Conservation (phyloP, 2,113 vertebrate species). For the Chunga burmeisteri region DNA sequence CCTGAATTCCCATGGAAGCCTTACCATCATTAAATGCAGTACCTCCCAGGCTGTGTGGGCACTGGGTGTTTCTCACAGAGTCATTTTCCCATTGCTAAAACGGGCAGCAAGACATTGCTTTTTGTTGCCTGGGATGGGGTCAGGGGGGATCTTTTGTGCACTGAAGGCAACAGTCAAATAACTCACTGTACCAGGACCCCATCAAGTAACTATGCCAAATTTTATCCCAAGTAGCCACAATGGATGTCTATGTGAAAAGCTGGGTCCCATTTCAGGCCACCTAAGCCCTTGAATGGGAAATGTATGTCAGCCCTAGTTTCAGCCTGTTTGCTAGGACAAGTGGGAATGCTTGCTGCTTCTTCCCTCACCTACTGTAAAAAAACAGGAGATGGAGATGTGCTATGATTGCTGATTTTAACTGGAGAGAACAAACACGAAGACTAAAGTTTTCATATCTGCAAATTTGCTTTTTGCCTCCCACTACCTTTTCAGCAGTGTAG, state of each 20-base stretch:
- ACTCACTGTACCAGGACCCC: neutral
- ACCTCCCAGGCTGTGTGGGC: neutral
- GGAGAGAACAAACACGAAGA: neutral
- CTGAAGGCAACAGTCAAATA: neutral
- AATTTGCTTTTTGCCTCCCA: neutral
- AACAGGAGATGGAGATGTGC: accelerated
- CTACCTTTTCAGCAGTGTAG: neutral
- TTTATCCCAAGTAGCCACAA: neutral
- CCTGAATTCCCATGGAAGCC: neutral
- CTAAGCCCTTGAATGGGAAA: neutral
- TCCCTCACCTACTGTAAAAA: neutral
- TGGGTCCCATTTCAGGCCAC: neutral
- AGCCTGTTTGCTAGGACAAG: neutral
- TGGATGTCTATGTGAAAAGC: neutral
- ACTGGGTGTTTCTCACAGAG: neutral
- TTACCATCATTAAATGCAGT: accelerated
- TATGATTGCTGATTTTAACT: neutral
- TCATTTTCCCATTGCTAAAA: neutral
- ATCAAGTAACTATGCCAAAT: neutral
- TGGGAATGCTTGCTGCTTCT: neutral
- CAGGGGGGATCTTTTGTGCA: neutral
- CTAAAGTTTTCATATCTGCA: neutral
- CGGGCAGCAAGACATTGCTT: neutral
- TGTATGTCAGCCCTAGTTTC: neutral
- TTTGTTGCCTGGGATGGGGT: neutral